Percentiles rank a stretch among this genome's conserved stretches.
Evolutionary conservation across 1,140 invertebrate genomes (phyloP).

Genomic region (Conus betulinus): DNA sequence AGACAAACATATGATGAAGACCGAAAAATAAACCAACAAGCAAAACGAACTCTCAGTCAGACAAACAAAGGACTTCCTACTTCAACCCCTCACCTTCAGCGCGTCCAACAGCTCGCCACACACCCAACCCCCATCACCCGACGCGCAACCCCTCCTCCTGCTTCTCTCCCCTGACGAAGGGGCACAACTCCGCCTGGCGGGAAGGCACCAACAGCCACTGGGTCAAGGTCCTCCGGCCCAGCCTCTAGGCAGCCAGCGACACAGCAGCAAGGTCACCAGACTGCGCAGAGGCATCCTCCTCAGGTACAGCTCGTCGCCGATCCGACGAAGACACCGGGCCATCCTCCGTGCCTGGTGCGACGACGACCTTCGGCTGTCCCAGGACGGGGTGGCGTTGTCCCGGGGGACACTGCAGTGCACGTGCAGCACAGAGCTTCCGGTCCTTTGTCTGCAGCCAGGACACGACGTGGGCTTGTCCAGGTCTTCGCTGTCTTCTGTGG

Average conservation of each 20-base stretch:
- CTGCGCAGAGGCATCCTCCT: constrained; percentile 7
- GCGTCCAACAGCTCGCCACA: background rate
- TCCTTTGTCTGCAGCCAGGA: too few relatives aligned
- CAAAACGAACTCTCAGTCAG: too few relatives aligned
- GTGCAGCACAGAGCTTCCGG: too few relatives aligned
- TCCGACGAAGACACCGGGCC: background rate
- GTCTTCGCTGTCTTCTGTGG: too few relatives aligned
- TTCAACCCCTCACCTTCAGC: background rate
- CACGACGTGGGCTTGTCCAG: too few relatives aligned
- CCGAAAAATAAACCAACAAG: too few relatives aligned
- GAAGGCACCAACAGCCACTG: background rate
- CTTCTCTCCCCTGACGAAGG: background rate
- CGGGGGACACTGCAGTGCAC: too few relatives aligned
- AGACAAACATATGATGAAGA: too few relatives aligned
- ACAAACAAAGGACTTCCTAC: too few relatives aligned
- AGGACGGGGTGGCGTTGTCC: too few relatives aligned
- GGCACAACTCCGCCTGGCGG: background rate
- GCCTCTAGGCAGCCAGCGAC: background rate
- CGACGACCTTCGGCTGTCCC: background rate
- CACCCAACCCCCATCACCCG: background rate
- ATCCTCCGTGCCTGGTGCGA: background rate
- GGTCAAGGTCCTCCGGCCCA: background rate
- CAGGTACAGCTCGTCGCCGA: constrained; percentile 27
- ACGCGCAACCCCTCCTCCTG: background rate
- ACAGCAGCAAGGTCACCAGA: background rate